phyloP scores from a whole-genome alignment of 2,113 vertebrate species.

The Zapus hudsonius region DNA sequence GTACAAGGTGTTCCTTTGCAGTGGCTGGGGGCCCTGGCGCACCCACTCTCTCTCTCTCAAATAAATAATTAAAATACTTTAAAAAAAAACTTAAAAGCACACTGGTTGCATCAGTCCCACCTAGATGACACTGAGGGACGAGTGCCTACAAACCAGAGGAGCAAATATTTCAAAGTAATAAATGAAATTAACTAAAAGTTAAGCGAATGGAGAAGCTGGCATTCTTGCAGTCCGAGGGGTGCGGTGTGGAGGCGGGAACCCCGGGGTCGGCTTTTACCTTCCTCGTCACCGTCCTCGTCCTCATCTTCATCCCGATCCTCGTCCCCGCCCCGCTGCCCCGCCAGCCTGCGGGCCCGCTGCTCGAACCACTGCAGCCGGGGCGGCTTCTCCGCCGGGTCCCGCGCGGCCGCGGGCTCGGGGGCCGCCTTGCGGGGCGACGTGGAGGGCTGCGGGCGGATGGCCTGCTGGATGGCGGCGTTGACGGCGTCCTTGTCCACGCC shows the following conservation, averaged over 20 bases:
- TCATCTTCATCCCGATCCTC: slow-evolving; percentile 48
- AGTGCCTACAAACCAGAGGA: too few relatives aligned
- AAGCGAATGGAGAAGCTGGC: background rate
- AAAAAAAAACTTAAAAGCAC: too few relatives aligned
- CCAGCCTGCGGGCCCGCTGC: slow-evolving; percentile 91
- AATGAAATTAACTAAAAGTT: background rate
- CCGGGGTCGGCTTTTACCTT: too few relatives aligned
- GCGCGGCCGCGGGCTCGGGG: slow-evolving; percentile 56
- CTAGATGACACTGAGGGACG: too few relatives aligned
- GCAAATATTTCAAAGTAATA: background rate
- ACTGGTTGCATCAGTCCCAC: too few relatives aligned
- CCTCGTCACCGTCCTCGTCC: slow-evolving; percentile 68
- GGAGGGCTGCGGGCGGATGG: slow-evolving; percentile 89
- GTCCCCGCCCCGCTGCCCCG: slow-evolving; percentile 71
- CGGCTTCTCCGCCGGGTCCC: slow-evolving; percentile 84
- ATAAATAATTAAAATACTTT: too few relatives aligned
- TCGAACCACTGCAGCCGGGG: slow-evolving; percentile 95
- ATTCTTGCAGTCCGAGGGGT: too few relatives aligned
- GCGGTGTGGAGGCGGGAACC: too few relatives aligned
- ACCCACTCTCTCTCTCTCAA: too few relatives aligned
- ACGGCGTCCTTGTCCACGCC: slow-evolving; percentile 88
- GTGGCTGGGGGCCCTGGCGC: too few relatives aligned
- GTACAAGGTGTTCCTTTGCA: too few relatives aligned
- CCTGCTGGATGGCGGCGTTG: slow-evolving; percentile 94
- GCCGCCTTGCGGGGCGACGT: slow-evolving; percentile 79